Base-by-base conservation (phyloP, 2,888 invertebrate species). In the Camptogramma bilineatum region DNA sequence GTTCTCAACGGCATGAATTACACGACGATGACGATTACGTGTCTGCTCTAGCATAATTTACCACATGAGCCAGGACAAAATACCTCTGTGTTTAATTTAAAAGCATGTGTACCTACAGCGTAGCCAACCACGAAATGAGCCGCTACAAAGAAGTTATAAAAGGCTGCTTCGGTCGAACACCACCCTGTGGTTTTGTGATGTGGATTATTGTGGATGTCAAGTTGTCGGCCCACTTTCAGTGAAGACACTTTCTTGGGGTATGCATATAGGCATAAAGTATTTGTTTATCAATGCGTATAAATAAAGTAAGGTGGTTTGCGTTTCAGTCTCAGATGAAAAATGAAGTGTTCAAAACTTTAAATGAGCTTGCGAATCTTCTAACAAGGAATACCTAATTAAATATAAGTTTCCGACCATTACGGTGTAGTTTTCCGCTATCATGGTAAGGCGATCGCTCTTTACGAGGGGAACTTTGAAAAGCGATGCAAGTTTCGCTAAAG, bases 401-500 rank as follows among this genome's bases (percentile, higher is more conserved):
- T 68, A 62, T 51, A 56, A 51, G 50, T 61, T 60, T 62, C 42
- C 54, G 51, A 13, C 54, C 58, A 47, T 60, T 55, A 56, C 63
- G 57, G 24, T 46, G 51, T 50, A 52, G 62, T 75, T 74, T 72
- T 71, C 72, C 71, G 62, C 68, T 76, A 79, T 78, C 76, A 72
- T 71, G 57, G 70, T 65, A 69, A 73, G 71, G 67, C 72, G 68
- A 77, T 78, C 76, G 59, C 64, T 76, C 70, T 79, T 78, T 77
- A 75, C 75, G 73, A 71, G 68, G 52, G 53, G 52, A 80, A 80
- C 73, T 84, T 79, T 68, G 76, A 76, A 74, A 80, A 81, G 73
- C 79, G 69, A 68, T 48, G 61, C 64, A 83, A 82, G 74, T 83
- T 81, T 76, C 67, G 74, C 73, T 79, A 76, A 81, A 79, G 79